Base-by-base conservation (phyloP, 1,140 invertebrate species). In the Propsilocerus akamusi region DNA sequence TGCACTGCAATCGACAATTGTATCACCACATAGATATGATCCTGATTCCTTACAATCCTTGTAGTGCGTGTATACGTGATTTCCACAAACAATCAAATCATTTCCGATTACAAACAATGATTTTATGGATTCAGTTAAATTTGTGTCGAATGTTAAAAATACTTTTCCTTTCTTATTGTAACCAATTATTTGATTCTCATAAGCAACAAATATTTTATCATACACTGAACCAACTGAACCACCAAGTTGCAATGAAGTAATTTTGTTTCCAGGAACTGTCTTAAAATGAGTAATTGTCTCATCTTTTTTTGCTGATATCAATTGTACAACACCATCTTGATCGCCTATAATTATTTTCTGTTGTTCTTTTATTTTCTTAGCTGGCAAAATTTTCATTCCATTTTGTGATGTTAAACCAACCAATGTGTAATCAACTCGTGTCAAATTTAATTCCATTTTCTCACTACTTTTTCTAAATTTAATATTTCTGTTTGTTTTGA, bases 161-260 rank as follows among this genome's bases (percentile, higher is more conserved):
- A 93, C 75, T 72, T 95, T 93, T 25, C 91, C 90, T 65, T 92
- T 94, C 63, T 79, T 86, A 0, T 83, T 89, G 55, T 76, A 94
- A 20, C 88, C 90, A 61, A 77, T 77, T 0, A 95, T 81, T 60
- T 86, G 81, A 60, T 84, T 83, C 25, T 79, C 83, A 23, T 77
- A 73, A 6, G 88, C 77, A 14, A 87, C 70, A 65, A 93, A 94
- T 54, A 94, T 85, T 70, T 91, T 90, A 58, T 94, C 89, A 53
- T 74, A 73, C 20, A 71, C 57, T 25, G 75, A 73, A 11, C 80
- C 83, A 67, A 61, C 8, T 51, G 57, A 56, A 49, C 87, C 86
- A 26, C 85, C 85, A 1, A 92, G 62, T 58, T 83, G 76, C 4
- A 94, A 57, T 32, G 76, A 72, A 14, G 72, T 77, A 26, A 93